These are phyloP conservation scores for Geotrupes spiniger DNA, from an alignment of 2,888 invertebrate genomes.

Conservation along the genomic window DNA sequence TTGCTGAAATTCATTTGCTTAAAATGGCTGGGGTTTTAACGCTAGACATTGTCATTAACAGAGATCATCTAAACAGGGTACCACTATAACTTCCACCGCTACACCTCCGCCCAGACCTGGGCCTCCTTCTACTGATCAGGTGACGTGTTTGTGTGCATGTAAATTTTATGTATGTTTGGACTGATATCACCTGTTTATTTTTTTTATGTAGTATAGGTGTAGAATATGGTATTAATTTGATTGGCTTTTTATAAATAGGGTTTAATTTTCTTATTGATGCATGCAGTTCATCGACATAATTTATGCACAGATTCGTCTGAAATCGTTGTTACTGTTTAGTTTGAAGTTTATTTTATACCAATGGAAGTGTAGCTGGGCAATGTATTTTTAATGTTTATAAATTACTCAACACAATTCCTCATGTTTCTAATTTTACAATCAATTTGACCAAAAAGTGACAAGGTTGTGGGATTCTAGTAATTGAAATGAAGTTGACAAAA, in stretches of 20 bases:
- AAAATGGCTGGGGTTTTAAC: conserved; percentile 12
- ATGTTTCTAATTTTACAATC: too few relatives aligned
- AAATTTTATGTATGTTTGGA: conserved; percentile 29
- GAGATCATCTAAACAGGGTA: conserved; percentile 56
- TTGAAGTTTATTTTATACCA: too few relatives aligned
- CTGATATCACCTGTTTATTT: conserved; percentile 27
- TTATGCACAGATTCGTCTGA: too few relatives aligned
- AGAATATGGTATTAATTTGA: conserved; percentile 14
- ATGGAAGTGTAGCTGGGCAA: too few relatives aligned
- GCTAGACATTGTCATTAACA: conserved; percentile 47
- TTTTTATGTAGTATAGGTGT: conserved; percentile 26
- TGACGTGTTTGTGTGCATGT: conserved; percentile 46
- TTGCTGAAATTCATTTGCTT: not conserved
- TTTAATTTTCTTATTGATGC: conserved; percentile 22
- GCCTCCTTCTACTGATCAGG: conserved; percentile 59
- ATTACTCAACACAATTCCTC: too few relatives aligned
- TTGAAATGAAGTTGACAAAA: too few relatives aligned
- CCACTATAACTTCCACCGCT: conserved; percentile 49
- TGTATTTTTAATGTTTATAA: too few relatives aligned
- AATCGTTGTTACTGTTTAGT: too few relatives aligned
- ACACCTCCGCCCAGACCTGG: conserved; percentile 55
- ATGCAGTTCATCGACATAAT: too few relatives aligned
- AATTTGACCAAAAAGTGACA: too few relatives aligned
- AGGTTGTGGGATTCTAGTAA: too few relatives aligned
- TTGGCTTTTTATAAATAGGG: conserved; percentile 16